Evolutionary conservation across 2,113 vertebrate species (phyloP).

Genomic region (Bungarus multicinctus): DNA sequence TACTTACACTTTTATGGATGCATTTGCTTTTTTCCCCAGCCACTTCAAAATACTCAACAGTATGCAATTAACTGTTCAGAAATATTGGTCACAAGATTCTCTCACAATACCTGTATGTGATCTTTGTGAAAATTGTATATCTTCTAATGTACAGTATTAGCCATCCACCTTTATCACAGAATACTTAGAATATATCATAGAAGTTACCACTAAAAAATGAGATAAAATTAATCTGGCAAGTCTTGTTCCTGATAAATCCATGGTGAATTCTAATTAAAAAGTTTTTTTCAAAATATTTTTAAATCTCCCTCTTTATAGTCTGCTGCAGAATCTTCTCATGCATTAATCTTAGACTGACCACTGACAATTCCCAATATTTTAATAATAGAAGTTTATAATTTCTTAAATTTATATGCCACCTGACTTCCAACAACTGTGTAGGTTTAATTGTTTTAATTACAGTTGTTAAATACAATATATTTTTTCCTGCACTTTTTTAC

Average conservation of each 20-base stretch:
- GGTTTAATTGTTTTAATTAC: background rate
- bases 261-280: background rate
- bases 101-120: background rate
- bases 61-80: background rate
- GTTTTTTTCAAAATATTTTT: background rate
- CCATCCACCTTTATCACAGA: background rate
- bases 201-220: background rate
- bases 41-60: background rate
- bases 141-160: background rate
- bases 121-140: background rate
- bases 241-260: background rate
- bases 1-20: background rate
- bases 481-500: background rate
- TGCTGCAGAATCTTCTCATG: background rate
- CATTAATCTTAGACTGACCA: background rate
- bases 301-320: background rate
- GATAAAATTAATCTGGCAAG: background rate
- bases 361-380: background rate
- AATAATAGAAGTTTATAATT: background rate
- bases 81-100: background rate
- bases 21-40: background rate
- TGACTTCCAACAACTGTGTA: background rate
- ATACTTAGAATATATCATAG: background rate
- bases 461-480: background rate
- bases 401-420: background rate